These are phyloP conservation scores for Pachyuromys duprasi DNA, from an alignment of 2,797 vertebrate genomes.

Conservation along the genomic window DNA sequence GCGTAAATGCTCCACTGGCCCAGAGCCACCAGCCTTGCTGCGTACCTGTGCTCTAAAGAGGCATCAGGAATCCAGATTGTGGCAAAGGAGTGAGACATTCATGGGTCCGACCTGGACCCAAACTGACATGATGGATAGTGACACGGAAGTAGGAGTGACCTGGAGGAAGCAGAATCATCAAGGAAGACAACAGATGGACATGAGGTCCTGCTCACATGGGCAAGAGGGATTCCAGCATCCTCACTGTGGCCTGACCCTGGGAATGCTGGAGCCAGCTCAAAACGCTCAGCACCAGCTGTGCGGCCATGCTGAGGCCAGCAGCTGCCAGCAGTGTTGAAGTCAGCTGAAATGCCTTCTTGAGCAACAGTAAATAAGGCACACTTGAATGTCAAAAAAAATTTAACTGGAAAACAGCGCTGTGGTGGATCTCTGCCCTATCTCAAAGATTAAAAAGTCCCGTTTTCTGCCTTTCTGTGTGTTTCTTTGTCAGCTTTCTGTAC, in stretches of 20 bases:
- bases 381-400: slow-evolving; percentile 2
- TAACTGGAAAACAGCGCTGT: slow-evolving; percentile 14
- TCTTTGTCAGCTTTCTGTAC: slow-evolving; percentile 60
- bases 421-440: slow-evolving; percentile 5
- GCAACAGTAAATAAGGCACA: slow-evolving; percentile 30
- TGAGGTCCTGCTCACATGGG: neutral
- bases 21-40: neutral
- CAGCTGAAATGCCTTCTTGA: slow-evolving; percentile 45
- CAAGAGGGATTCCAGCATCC: neutral
- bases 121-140: neutral
- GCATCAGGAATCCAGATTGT: neutral
- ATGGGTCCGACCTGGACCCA: neutral
- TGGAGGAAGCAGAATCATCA: neutral
- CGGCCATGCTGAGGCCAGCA: neutral
- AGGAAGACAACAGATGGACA: neutral
- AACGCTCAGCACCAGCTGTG: neutral
- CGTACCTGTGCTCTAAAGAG: neutral
- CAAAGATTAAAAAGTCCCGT: slow-evolving; percentile 14
- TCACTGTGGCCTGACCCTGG: neutral
- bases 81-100: neutral
- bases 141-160: neutral
- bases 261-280: neutral
- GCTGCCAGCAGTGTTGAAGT: neutral
- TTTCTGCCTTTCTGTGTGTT: slow-evolving; percentile 46
- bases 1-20: neutral